Base-by-base conservation (phyloP, 2,797 vertebrate genomes). In the Acropternis orthonyx region DNA sequence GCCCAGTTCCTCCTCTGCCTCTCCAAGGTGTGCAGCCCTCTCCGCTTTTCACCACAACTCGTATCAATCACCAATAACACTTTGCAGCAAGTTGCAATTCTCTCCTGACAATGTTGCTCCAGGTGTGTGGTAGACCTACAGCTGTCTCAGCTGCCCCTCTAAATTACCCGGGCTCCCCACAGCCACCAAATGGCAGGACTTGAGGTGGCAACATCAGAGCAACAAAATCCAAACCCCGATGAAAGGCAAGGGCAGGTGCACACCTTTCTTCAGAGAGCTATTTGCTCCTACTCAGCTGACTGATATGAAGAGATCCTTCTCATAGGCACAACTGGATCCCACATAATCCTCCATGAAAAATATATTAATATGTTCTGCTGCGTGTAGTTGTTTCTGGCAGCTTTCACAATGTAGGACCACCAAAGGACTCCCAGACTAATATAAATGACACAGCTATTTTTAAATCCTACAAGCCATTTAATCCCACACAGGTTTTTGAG, bases 371-470 rank as follows among this genome's bases (percentile, higher is more conserved):
- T 12, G 9, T 56, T 66, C 32, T 2, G 0, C 55, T 78, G 30
- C 27, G 62, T 54, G 54, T 19, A 89, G 65, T 24, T 32, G 24
- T 51, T 93, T 36, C 72, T 91, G 78, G 52, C 68, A 91, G 39
- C 20, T 80, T 85, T 91, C 48, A n/a, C 1, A 3, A 39, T 1
- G 0, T 8, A 66, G 44, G 67, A 93, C 56, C 74, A 81, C 61
- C 59, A 74, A 69, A 95, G 24, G 69, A 81, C 51, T 92, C 44
- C 32, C 66, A 79, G 72, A 76, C 30, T 88, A 76, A 78, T 94
- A 88, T 92, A 92, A 93, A 81, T 49, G 24, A 84, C 73, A 76
- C 27, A 69, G 34, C 30, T 95, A 54, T 82, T 87, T 95, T 84
- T 56, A 81, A 86, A 71, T 54, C 51, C 67, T 86, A 61, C 48